Conservation (phyloP, 2,888 invertebrate species). For the Agriopis marginaria region DNA sequence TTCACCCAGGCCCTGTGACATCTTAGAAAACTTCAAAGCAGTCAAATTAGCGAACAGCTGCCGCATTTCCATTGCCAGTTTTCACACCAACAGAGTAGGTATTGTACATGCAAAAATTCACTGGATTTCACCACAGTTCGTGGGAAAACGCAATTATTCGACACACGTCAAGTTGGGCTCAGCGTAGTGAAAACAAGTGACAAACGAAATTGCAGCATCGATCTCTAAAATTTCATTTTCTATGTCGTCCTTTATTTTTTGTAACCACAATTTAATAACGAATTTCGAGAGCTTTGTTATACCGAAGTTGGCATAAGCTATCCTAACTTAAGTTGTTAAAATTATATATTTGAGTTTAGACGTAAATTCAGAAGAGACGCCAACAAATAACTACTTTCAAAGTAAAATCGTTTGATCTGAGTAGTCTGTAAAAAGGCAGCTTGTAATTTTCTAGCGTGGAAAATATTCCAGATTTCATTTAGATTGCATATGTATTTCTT, state of each 20-base stretch:
- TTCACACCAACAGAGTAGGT: conserved; percentile 7
- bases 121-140: conserved; percentile 5
- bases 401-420: conserved; percentile 9
- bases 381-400: neutral
- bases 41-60: neutral
- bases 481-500: conserved; percentile 19
- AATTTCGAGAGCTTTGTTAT: too few relatives aligned
- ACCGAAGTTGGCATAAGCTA: too few relatives aligned
- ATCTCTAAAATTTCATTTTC: too few relatives aligned
- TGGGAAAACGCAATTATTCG: conserved; percentile 9
- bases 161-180: conserved; percentile 4
- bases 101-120: neutral
- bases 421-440: neutral
- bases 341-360: too few relatives aligned
- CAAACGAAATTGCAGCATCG: neutral
- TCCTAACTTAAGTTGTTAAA: too few relatives aligned
- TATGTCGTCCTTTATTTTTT: too few relatives aligned
- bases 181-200: neutral
- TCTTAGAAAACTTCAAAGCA: neutral
- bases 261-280: too few relatives aligned
- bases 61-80: conserved; percentile 1
- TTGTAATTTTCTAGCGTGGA: conserved; percentile 22
- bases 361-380: neutral
- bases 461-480: conserved; percentile 30
- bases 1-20: neutral